These are phyloP conservation scores for Reticulitermes speratus DNA, from an alignment of 1,140 invertebrate genomes.

Conservation along the genomic window DNA sequence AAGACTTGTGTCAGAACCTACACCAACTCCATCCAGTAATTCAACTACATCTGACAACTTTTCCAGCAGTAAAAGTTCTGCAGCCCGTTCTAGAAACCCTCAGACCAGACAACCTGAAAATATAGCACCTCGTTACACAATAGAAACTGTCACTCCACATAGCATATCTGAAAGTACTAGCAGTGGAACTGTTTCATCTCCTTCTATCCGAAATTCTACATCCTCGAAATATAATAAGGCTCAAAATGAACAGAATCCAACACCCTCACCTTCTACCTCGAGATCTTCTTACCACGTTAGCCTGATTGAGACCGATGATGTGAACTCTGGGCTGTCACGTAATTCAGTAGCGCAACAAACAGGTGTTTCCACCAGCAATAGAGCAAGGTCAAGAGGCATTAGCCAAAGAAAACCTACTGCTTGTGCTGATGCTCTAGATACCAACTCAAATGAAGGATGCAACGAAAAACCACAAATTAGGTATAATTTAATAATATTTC, in stretches of 20 bases:
- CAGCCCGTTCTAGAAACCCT: neutral
- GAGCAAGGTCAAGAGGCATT: slow-evolving; percentile 9
- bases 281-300: neutral
- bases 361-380: neutral
- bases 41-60: neutral
- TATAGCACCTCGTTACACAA: neutral
- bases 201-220: neutral
- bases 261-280: neutral
- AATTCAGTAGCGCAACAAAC: slow-evolving; percentile 20
- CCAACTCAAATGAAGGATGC: slow-evolving; percentile 48
- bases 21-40: neutral
- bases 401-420: slow-evolving; percentile 15
- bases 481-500: slow-evolving; percentile 39
- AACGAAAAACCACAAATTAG: slow-evolving; percentile 52
- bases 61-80: neutral
- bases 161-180: neutral
- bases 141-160: neutral
- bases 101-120: neutral
- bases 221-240: neutral
- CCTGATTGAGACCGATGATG: neutral
- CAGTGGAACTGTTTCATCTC: neutral
- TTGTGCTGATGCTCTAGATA: slow-evolving; percentile 21
- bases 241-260: neutral
- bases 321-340: slow-evolving; percentile 10
- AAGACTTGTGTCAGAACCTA: neutral